A percentile compares a stretch with the other conserved stretches of the same genome.
phyloP scores from a whole-genome alignment of 1,140 invertebrate genomes.

The Colletes latitarsis region DNA sequence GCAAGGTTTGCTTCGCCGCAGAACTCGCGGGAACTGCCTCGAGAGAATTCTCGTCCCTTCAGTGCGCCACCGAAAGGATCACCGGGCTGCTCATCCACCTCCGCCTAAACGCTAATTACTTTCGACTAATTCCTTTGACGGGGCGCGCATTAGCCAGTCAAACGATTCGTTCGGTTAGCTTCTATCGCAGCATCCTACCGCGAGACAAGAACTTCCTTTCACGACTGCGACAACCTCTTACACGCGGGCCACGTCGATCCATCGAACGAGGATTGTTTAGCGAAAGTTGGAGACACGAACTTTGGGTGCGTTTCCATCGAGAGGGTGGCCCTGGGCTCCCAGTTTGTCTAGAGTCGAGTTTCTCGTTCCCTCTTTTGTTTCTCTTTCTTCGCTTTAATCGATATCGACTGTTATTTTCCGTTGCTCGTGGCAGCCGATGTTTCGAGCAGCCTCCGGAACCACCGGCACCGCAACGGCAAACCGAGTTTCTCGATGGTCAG shows the following conservation, averaged over 20 bases:
- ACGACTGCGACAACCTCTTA: not conserved
- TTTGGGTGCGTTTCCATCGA: no score
- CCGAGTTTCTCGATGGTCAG: no score
- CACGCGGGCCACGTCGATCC: not conserved
- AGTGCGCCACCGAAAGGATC: conserved; percentile 14
- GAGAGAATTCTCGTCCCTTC: conserved; percentile 10
- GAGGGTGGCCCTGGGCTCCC: no score
- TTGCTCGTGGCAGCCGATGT: no score
- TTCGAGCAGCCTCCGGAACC: no score
- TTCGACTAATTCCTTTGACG: conserved; percentile 30
- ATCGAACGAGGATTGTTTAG: not conserved
- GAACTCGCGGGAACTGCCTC: conserved; percentile 30
- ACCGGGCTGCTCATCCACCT: not conserved
- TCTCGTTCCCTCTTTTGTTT: no score
- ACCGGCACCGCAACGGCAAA: no score
- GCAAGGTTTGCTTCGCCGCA: conserved; percentile 2
- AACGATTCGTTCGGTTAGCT: conserved; percentile 8
- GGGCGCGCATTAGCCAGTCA: not conserved
- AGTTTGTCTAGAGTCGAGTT: no score
- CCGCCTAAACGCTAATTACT: conserved; percentile 31
- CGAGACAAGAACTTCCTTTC: not conserved
- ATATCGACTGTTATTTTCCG: no score
- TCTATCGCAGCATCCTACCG: not conserved
- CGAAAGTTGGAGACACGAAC: no score
- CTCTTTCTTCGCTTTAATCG: no score